Base-by-base conservation (phyloP, 30 jellyfish, hydroid and myxozoan genomes). In the Morbakka virulenta region DNA sequence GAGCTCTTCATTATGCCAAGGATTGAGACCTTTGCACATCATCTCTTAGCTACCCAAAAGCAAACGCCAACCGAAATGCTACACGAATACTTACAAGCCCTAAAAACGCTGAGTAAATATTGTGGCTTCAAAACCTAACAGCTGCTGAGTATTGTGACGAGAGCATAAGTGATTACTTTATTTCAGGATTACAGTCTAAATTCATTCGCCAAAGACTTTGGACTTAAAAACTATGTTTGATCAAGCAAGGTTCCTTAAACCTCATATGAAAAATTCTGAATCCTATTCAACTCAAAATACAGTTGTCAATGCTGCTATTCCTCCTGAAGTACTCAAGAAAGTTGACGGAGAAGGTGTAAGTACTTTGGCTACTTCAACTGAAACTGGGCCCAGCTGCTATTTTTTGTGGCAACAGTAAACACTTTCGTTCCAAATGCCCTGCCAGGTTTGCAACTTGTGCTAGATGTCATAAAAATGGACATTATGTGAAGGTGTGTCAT, bases 191-290 rank as follows among this genome's bases (percentile, higher is more conserved):
- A 3, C 67, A 32, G 6, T 84, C 95, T 20, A 50, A 48, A 20
- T 48, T 26, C 14, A 62, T 84, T 48, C 84, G 89, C 6, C 95
- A 84, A 74, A 22, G 95, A 4, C 50, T 84, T 14, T 89, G 66
- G 31, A 84, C 57, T 66, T 32, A 29, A 23, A 66, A 51, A n/a
- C n/a, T n/a, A n/a, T n/a, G n/a, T n/a, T n/a, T n/a, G n/a, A n/a
- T n/a, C n/a, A n/a, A n/a, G n/a, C 22, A 30, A 73, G 30, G 84
- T 50, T 67, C 84, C 75, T 26, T 26, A 84, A 32, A 25, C 83
- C 4, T 83, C 89, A 20, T 67, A 50, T 50, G 76, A 72, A 63
- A 68, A 79, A 74, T 48, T 73, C 86, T 21, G 86, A 74, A 52
- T 24, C 64, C 23, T 52, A 72, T 50, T 1, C 20, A 1, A 27